A percentile compares a stretch with the other conserved stretches of the same genome.
These are phyloP conservation scores for Epinotia ramella DNA, from an alignment of 2,888 invertebrate genomes.

Conservation along the genomic window DNA sequence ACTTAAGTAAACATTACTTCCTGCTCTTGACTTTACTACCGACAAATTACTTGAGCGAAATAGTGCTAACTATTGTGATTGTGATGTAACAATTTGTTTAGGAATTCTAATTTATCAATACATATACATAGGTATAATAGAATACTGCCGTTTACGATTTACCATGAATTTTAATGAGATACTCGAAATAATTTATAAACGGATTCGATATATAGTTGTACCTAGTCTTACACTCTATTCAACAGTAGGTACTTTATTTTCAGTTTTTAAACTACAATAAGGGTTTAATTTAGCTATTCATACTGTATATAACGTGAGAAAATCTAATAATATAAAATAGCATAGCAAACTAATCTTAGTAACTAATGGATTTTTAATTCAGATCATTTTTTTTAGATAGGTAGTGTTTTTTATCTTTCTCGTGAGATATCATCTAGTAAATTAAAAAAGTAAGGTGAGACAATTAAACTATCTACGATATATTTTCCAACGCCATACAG, in stretches of 20 bases:
- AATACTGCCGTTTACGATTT: not conserved
- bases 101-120: slow-evolving; percentile 7
- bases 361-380: slow-evolving; percentile 5
- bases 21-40: not conserved
- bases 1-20: not conserved
- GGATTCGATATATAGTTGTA: not conserved
- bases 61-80: not conserved
- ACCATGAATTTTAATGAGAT: not conserved
- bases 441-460: not conserved
- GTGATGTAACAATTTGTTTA: slow-evolving; percentile 4
- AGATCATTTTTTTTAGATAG: not conserved
- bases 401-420: not conserved
- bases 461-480: not conserved
- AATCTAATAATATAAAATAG: slow-evolving; percentile 10
- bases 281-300: not conserved
- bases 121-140: not conserved
- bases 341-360: not conserved
- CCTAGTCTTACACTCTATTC: not conserved
- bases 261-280: not conserved
- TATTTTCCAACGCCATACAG: slow-evolving; percentile 4
- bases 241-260: not conserved
- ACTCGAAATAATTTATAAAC: not conserved
- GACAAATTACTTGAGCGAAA: slow-evolving; percentile 6
- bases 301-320: slow-evolving; percentile 18
- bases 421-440: not conserved